phyloP scores from a whole-genome alignment of 2,113 vertebrate species.

The Leucoraja erinaceus region DNA sequence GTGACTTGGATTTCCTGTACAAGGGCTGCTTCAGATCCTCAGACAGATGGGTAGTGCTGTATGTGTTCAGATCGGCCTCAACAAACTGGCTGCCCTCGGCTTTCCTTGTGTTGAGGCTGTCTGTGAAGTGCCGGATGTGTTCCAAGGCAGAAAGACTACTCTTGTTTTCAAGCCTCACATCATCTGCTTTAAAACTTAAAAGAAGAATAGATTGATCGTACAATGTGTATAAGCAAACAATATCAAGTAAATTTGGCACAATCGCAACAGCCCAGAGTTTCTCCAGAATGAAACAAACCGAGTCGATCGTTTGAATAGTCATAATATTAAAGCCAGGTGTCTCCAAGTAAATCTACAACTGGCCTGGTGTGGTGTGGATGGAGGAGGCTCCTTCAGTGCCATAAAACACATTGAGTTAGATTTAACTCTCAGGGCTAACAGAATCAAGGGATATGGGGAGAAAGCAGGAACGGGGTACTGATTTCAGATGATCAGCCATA shows the following conservation, averaged over 20 bases:
- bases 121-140: constrained; percentile 90
- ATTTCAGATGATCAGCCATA: no score
- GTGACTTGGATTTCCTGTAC: constrained; percentile 96
- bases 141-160: constrained; percentile 85
- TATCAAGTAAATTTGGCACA: neutral
- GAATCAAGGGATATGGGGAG: no score
- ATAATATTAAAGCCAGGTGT: neutral
- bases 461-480: no score
- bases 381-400: neutral
- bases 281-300: neutral
- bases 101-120: constrained; percentile 81
- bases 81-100: constrained; percentile 82
- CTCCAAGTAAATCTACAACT: neutral
- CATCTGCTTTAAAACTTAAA: constrained; percentile 78
- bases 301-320: neutral
- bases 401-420: neutral
- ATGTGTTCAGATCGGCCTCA: constrained; percentile 72
- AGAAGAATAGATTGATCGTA: neutral
- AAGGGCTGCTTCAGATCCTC: constrained; percentile 88
- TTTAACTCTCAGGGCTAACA: no score
- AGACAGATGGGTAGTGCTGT: constrained; percentile 71
- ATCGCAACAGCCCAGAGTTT: neutral
- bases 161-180: constrained; percentile 52
- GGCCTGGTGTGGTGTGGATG: neutral
- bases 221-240: neutral